Evolutionary conservation across 1,140 invertebrate genomes (phyloP).

Genomic region (Parasteatoda tepidariorum): DNA sequence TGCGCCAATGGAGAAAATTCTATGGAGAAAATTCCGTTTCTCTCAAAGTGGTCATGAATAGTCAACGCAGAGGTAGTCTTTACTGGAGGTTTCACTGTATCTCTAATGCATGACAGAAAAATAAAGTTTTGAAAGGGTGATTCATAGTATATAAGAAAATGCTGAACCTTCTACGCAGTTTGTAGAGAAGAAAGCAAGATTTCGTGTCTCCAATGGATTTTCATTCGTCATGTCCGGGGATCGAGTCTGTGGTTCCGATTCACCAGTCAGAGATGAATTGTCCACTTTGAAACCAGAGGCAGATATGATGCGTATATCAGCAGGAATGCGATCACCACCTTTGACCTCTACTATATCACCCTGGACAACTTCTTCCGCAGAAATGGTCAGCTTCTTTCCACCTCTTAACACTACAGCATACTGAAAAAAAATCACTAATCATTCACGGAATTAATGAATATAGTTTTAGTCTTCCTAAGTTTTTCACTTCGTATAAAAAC

Average conservation of each 20-base stretch:
- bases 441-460: not conserved
- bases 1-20: too few species aligned
- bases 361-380: constrained; percentile 78
- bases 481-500: not conserved
- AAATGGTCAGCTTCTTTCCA: constrained; percentile 89
- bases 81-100: too few species aligned
- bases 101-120: too few species aligned
- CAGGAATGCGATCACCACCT: constrained; percentile 80
- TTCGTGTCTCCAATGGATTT: constrained; percentile 79
- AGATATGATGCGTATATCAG: constrained; percentile 82
- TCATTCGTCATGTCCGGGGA: constrained; percentile 75
- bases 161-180: constrained; percentile 76
- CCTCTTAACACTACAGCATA: constrained; percentile 96
- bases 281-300: constrained; percentile 80
- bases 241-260: constrained; percentile 77
- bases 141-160: too few species aligned
- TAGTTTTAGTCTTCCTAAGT: not conserved
- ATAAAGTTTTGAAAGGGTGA: too few species aligned
- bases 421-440: constrained; percentile 73
- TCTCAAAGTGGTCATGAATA: too few species aligned
- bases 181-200: constrained; percentile 80
- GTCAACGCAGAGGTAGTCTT: too few species aligned
- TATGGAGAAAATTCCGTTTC: too few species aligned
- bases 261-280: constrained; percentile 82
- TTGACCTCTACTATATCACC: constrained; percentile 86